These are phyloP conservation scores for Aquatica leii DNA, from an alignment of 2,888 invertebrate genomes.

Conservation along the genomic window DNA sequence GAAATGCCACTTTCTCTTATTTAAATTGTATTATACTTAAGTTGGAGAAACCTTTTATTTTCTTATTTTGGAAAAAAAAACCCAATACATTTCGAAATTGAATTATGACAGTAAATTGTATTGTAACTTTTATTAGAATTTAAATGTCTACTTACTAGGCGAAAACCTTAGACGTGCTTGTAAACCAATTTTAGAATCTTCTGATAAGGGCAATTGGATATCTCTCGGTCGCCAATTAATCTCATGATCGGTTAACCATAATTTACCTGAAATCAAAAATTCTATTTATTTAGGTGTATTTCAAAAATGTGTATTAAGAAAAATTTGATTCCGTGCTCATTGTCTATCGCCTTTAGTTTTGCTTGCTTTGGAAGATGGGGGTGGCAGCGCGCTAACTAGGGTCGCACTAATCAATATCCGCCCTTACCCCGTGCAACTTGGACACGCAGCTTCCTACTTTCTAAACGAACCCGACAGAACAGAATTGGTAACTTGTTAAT, in stretches of 20 bases:
- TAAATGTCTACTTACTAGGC: conserved; percentile 61
- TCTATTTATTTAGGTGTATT: too few relatives aligned
- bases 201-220: conserved; percentile 57
- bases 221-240: conserved; percentile 61
- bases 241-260: conserved; percentile 62
- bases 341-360: conserved; percentile 42
- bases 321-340: conserved; percentile 33
- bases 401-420: conserved; percentile 62
- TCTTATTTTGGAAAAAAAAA: conserved; percentile 33
- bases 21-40: conserved; percentile 62
- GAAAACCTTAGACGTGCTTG: conserved; percentile 61
- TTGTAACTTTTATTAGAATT: too few relatives aligned
- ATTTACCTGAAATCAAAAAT: conserved; percentile 58
- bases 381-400: conserved; percentile 59
- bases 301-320: neutral
- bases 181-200: conserved; percentile 61
- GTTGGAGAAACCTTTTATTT: conserved; percentile 37
- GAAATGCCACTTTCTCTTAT: conserved; percentile 58
- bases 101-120: conserved; percentile 42
- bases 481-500: conserved; percentile 37
- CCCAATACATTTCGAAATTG: conserved; percentile 42
- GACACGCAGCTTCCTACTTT: conserved; percentile 54
- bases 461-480: conserved; percentile 50
- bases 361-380: conserved; percentile 40
- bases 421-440: conserved; percentile 45